These are phyloP conservation scores for Syngnathus floridae DNA, from an alignment of 2,113 vertebrate species.

Conservation along the genomic window DNA sequence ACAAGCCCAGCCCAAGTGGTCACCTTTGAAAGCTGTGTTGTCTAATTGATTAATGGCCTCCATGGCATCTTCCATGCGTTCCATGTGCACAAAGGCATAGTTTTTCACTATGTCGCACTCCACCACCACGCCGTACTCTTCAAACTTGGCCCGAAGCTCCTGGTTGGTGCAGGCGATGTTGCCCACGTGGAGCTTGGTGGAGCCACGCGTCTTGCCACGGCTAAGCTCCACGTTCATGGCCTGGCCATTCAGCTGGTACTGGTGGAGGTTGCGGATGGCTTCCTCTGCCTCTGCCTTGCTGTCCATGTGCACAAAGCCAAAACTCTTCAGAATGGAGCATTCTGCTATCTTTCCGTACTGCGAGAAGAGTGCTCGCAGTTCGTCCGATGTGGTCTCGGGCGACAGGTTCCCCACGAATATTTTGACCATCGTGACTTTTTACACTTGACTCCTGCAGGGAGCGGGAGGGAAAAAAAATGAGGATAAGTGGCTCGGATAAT, in stretches of 20 bases:
- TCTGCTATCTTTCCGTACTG: slow-evolving; percentile 93
- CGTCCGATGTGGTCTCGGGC: slow-evolving; percentile 83
- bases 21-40: slow-evolving; percentile 93
- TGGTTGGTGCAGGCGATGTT: slow-evolving; percentile 89
- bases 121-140: slow-evolving; percentile 86
- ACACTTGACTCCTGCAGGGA: slow-evolving; percentile 24
- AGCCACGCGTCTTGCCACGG: slow-evolving; percentile 83
- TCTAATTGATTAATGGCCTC: slow-evolving; percentile 90
- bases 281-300: slow-evolving; percentile 83
- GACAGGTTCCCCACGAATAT: slow-evolving; percentile 95
- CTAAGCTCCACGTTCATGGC: slow-evolving; percentile 92
- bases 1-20: slow-evolving; percentile 54
- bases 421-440: slow-evolving; percentile 83
- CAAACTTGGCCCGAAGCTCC: slow-evolving; percentile 89
- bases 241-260: slow-evolving; percentile 89
- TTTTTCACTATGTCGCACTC: slow-evolving; percentile 98
- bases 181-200: slow-evolving; percentile 91
- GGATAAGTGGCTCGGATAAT: no score
- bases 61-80: slow-evolving; percentile 88
- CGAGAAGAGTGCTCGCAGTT: slow-evolving; percentile 88
- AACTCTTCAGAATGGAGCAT: slow-evolving; percentile 95
- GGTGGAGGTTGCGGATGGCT: slow-evolving; percentile 88
- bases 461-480: slow-evolving; percentile 1
- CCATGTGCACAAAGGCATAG: slow-evolving; percentile 97
- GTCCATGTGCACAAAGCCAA: slow-evolving; percentile 95